These are phyloP conservation scores for Parapsyche elsis DNA, from an alignment of 1,140 invertebrate species.

Conservation along the genomic window DNA sequence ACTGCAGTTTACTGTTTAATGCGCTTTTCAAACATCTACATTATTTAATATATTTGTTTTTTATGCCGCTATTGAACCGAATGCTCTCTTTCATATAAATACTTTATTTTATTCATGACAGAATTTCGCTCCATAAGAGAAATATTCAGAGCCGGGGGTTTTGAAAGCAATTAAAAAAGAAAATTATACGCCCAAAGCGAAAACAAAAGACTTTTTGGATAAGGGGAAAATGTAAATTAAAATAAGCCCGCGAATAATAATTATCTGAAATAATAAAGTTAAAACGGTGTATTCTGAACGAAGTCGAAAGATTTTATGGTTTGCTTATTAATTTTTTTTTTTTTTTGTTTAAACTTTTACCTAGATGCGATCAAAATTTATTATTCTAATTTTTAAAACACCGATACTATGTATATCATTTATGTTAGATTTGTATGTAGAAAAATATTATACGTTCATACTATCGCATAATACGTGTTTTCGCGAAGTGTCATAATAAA, in stretches of 20 bases:
- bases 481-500: too few relatives aligned
- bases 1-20: too few relatives aligned
- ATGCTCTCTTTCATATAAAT: background rate
- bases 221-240: slow-evolving; percentile 35
- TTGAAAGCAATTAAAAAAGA: slow-evolving; percentile 31
- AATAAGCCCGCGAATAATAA: slow-evolving; percentile 29
- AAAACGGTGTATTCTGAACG: background rate
- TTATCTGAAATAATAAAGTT: slow-evolving; percentile 35
- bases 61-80: background rate
- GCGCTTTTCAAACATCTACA: too few relatives aligned
- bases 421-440: too few relatives aligned
- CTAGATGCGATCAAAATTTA: too few relatives aligned
- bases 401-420: too few relatives aligned
- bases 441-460: too few relatives aligned
- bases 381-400: too few relatives aligned
- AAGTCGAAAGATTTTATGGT: background rate
- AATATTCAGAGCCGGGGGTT: slow-evolving; percentile 15
- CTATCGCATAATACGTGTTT: too few relatives aligned
- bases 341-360: too few relatives aligned
- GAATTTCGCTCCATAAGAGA: slow-evolving; percentile 6
- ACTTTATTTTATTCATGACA: slow-evolving; percentile 27
- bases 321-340: background rate
- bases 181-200: slow-evolving; percentile 21
- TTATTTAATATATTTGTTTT: too few relatives aligned
- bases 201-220: slow-evolving; percentile 22